Base-by-base conservation (phyloP, 1,140 invertebrate genomes). In the Lithobius niger region DNA sequence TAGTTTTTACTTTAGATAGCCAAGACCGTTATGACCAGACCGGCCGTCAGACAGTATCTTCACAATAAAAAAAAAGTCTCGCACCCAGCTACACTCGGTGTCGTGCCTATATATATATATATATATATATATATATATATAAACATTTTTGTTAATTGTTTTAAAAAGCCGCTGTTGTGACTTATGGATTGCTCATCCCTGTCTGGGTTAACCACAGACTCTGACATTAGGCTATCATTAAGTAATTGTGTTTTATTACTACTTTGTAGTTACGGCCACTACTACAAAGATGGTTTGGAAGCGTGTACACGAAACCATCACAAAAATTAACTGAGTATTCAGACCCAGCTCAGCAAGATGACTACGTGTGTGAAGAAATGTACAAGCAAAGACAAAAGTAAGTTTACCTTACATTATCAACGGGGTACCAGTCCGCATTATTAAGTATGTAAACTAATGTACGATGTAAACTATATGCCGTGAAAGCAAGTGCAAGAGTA, bases 261-360 rank as follows among this genome's bases (percentile, higher is more conserved):
- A 15, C 21, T 50, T 36, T 52, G 27, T 10, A 28, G 27, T 21
- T 47, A 10, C 15, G 10, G 19, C 44, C 44, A 36, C 40, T 52
- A 36, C 6, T 31, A 18, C 51, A 31, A 55, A 54, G 22, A 27
- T 54, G 47, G 42, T 45, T 55, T 45, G 53, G 53, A 31, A 55
- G 42, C 48, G 53, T 55, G 10, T 55, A 55, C 22, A 55, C 53
- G 27, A 52, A 26, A 6, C 27, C 49, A 40, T 43, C 49, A 47
- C 6, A 21, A 47, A 47, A 47, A 47, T 21, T 47, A 13, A 10
- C 6, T 15, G 44, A 47, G 22, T 47, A 47, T 47, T 13, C 44
- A 47, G 44, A 47, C 10, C 6, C 22, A 10, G 19, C 13, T 21
- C 44, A 47, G 22, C 44, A 47, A 22, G 44, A 47, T 47, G 44